Conservation (phyloP, 2,113 vertebrate genomes). For the Halichoerus grypus region DNA sequence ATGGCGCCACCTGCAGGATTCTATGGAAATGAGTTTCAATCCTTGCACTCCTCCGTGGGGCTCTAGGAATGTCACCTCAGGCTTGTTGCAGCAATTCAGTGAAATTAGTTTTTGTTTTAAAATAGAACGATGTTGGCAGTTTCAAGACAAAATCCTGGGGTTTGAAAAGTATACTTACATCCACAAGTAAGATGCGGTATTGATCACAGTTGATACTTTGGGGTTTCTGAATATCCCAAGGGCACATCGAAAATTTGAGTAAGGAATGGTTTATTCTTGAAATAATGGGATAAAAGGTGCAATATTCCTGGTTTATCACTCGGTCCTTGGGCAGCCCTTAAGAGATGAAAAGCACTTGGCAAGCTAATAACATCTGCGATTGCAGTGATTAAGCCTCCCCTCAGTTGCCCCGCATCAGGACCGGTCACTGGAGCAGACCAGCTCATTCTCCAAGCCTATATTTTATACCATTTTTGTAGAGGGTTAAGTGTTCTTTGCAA, state of each 20-base stretch:
- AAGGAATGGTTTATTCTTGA: conserved; percentile 1
- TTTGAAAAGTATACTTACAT: neutral
- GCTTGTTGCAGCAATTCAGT: neutral
- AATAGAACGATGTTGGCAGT: neutral
- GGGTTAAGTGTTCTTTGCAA: conserved; percentile 34
- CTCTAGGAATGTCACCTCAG: neutral
- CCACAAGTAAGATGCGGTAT: neutral
- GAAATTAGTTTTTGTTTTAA: neutral
- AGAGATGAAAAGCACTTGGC: neutral
- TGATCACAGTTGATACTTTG: neutral
- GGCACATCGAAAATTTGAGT: neutral
- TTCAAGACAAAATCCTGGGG: neutral
- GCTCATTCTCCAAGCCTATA: neutral
- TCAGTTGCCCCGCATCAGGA: neutral
- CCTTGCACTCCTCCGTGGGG: neutral
- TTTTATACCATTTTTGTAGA: neutral
- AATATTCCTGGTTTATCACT: neutral
- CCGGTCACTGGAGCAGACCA: fast-evolving
- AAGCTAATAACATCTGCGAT: neutral
- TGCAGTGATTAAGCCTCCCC: neutral
- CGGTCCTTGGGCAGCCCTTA: conserved; percentile 1
- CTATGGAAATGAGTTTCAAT: neutral
- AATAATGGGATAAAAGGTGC: neutral
- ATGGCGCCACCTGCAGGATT: conserved; percentile 84
- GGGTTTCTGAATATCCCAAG: neutral